Percentiles rank a stretch among this genome's conserved stretches.
These are phyloP conservation scores for Plagiodera versicolora DNA, from an alignment of 2,888 invertebrate species.

Conservation along the genomic window DNA sequence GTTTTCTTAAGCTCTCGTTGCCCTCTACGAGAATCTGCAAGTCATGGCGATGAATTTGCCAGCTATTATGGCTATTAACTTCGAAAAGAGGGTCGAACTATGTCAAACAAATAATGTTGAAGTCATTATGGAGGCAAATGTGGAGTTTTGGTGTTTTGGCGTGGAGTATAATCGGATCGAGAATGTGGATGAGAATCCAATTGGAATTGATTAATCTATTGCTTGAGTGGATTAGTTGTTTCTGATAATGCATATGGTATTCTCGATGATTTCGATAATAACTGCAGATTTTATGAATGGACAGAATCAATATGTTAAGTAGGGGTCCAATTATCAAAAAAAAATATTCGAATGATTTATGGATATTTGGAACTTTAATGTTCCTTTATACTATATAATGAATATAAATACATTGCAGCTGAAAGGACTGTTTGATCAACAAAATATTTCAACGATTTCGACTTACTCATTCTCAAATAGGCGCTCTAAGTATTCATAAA, in stretches of 20 bases:
- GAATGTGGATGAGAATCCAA: not conserved
- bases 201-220: not conserved
- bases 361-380: too few relatives aligned
- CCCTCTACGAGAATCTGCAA: slow-evolving; percentile 33
- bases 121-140: slow-evolving; percentile 19
- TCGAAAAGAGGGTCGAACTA: slow-evolving; percentile 17
- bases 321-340: too few relatives aligned
- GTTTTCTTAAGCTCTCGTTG: slow-evolving; percentile 14
- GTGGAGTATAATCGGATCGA: not conserved
- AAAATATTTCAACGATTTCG: too few relatives aligned
- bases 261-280: too few relatives aligned
- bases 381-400: too few relatives aligned
- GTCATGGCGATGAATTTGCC: slow-evolving; percentile 38
- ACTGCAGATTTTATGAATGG: too few relatives aligned
- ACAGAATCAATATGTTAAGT: too few relatives aligned
- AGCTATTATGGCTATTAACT: slow-evolving; percentile 31
- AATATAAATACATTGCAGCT: too few relatives aligned
- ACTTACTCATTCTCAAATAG: too few relatives aligned
- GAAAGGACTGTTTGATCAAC: too few relatives aligned
- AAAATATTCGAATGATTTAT: too few relatives aligned
- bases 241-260: not conserved
- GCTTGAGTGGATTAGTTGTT: not conserved
- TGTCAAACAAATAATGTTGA: slow-evolving; percentile 32
- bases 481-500: too few relatives aligned
- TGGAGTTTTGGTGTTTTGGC: slow-evolving; percentile 1